phyloP scores from a whole-genome alignment of 2,888 invertebrate genomes.

The Idaea dimidiata region DNA sequence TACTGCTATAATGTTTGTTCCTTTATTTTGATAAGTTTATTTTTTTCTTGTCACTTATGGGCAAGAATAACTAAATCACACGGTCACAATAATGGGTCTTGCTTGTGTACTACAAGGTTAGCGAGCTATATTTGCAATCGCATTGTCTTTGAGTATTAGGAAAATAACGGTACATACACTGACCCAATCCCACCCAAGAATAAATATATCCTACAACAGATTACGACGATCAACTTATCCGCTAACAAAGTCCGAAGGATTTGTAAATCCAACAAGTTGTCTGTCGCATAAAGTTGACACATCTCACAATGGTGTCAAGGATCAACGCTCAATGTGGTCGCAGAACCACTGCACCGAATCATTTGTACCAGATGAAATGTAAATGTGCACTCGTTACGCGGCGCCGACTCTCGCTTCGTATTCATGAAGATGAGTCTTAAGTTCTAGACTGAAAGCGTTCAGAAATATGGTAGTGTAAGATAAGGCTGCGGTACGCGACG shows the following conservation, averaged over 20 bases:
- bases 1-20: too few species aligned
- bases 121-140: too few species aligned
- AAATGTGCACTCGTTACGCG: conserved; percentile 77
- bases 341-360: conserved; percentile 69
- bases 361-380: conserved; percentile 80
- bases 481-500: too few species aligned
- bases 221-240: background rate
- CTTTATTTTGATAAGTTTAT: too few species aligned
- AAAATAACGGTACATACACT: too few species aligned
- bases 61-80: too few species aligned
- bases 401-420: conserved; percentile 73
- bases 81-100: too few species aligned
- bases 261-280: conserved; percentile 32
- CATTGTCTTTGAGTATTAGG: too few species aligned
- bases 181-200: background rate
- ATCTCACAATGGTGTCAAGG: conserved; percentile 42
- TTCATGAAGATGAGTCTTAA: conserved; percentile 62
- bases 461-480: conserved; percentile 6
- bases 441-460: conserved; percentile 23
- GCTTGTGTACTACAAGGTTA: too few species aligned
- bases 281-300: conserved; percentile 27
- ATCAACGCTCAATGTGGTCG: conserved; percentile 51
- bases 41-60: too few species aligned
- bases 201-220: background rate
- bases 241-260: conserved; percentile 8